phyloP scores from a whole-genome alignment of 1,140 invertebrate species.

The Leptinotarsa defecta region DNA sequence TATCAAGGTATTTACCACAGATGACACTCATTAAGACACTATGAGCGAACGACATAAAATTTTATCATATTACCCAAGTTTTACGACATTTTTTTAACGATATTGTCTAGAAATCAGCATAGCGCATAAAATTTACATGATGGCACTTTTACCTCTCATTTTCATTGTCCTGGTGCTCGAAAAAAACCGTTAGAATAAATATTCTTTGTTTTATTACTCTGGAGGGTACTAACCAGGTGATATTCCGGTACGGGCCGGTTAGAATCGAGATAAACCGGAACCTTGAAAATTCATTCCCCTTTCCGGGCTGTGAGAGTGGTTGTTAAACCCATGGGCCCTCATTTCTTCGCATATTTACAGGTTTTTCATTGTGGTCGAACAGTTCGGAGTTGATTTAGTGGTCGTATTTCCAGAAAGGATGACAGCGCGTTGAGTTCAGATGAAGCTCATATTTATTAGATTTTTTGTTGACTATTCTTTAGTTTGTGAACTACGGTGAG shows the following conservation, averaged over 20 bases:
- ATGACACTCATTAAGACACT: neutral
- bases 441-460: too few species aligned
- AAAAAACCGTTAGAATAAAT: constrained; percentile 7
- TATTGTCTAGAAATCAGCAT: neutral
- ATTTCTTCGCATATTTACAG: neutral
- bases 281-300: neutral
- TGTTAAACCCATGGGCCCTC: neutral
- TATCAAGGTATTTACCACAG: neutral
- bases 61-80: neutral
- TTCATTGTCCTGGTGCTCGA: neutral
- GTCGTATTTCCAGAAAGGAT: neutral
- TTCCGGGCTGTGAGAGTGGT: neutral
- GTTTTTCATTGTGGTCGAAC: neutral
- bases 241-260: neutral
- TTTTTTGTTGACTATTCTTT: too few species aligned
- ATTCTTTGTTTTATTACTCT: neutral
- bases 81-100: neutral
- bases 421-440: neutral
- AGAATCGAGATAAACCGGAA: neutral
- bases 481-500: too few species aligned
- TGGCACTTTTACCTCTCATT: neutral
- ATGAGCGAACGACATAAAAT: neutral
- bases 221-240: neutral
- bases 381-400: neutral
- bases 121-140: neutral